Conservation (phyloP, 2,888 invertebrate species). For the Doris montereyensis region DNA sequence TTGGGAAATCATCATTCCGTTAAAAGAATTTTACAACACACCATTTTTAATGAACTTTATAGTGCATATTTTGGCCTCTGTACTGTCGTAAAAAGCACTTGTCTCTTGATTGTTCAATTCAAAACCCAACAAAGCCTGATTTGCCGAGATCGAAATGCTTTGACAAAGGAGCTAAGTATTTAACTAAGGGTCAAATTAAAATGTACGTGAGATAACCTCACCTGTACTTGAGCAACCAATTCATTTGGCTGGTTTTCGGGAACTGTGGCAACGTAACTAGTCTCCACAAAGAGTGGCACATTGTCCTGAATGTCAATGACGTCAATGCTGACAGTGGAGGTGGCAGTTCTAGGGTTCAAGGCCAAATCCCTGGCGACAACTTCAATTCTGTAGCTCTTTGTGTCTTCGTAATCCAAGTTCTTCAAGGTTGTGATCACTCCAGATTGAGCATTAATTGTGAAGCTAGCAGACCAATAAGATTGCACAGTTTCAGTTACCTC, state of each 20-base stretch:
- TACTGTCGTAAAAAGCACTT: neutral
- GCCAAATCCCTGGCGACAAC: slow-evolving; percentile 55
- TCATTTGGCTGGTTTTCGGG: slow-evolving; percentile 48
- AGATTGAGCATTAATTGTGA: slow-evolving; percentile 53
- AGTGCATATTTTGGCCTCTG: too few species aligned
- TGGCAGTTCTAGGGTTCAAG: slow-evolving; percentile 51
- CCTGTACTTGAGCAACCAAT: slow-evolving; percentile 48
- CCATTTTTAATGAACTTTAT: too few species aligned
- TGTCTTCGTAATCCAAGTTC: slow-evolving; percentile 54
- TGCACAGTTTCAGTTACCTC: too few species aligned
- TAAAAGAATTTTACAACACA: too few species aligned
- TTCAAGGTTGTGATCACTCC: slow-evolving; percentile 54
- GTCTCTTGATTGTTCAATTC: neutral
- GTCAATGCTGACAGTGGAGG: slow-evolving; percentile 57
- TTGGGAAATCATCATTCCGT: too few species aligned
- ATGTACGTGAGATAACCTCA: slow-evolving; percentile 40
- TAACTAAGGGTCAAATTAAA: neutral
- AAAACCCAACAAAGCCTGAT: too few species aligned
- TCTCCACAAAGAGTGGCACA: slow-evolving; percentile 60
- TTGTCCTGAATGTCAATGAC: slow-evolving; percentile 63
- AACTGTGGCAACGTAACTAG: slow-evolving; percentile 50
- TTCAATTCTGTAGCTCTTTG: slow-evolving; percentile 47
- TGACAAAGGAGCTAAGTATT: too few species aligned
- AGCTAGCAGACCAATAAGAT: too few species aligned
- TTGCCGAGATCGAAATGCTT: too few species aligned